Percentiles rank a stretch among this genome's conserved stretches.
These are phyloP conservation scores for Kradibia gibbosae DNA, from an alignment of 1,140 invertebrate species.

Conservation along the genomic window DNA sequence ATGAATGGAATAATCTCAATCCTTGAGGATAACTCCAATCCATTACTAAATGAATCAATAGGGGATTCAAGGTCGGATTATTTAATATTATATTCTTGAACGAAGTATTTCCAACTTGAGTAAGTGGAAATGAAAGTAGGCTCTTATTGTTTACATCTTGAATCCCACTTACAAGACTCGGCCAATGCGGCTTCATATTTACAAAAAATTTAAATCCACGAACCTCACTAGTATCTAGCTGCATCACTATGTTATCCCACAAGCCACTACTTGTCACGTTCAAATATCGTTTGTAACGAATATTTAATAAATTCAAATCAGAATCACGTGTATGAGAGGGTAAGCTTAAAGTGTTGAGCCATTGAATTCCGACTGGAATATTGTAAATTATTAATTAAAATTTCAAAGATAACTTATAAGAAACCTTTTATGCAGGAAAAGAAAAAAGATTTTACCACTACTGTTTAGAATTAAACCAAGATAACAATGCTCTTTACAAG, in stretches of 20 bases:
- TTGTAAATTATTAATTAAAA: constrained; percentile 28
- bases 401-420: not conserved
- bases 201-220: constrained; percentile 81
- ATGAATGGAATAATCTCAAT: constrained; percentile 70
- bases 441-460: constrained; percentile 71
- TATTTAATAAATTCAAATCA: constrained; percentile 77
- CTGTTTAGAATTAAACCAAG: constrained; percentile 77
- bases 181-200: constrained; percentile 83
- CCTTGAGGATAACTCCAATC: constrained; percentile 75
- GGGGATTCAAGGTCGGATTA: constrained; percentile 77
- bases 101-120: constrained; percentile 86
- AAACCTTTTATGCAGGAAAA: not conserved
- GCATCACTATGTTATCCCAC: constrained; percentile 81
- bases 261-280: constrained; percentile 71
- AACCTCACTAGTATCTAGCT: constrained; percentile 84
- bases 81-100: constrained; percentile 75
- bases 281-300: constrained; percentile 74
- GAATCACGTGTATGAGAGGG: constrained; percentile 77
- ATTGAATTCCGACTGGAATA: constrained; percentile 76
- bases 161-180: constrained; percentile 70
- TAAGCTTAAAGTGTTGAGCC: constrained; percentile 81
- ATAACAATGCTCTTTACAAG: constrained; percentile 85
- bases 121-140: constrained; percentile 82
- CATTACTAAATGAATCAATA: constrained; percentile 78
- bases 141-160: constrained; percentile 68